A percentile compares a stretch with the other conserved stretches of the same genome.
These are phyloP conservation scores for Forbesichthys papilliferus DNA, from an alignment of 2,113 vertebrate species.

Conservation along the genomic window DNA sequence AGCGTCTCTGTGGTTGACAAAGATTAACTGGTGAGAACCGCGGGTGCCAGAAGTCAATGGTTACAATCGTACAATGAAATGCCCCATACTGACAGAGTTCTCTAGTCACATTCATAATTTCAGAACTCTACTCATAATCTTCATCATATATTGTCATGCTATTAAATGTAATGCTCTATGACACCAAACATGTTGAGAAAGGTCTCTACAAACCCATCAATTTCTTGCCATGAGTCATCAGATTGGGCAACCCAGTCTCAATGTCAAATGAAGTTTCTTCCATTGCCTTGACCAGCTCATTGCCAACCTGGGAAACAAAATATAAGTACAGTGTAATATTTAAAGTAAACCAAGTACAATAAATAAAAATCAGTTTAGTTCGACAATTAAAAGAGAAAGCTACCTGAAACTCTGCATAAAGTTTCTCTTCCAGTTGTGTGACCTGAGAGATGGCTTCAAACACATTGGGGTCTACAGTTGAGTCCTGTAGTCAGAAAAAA, in stretches of 20 bases:
- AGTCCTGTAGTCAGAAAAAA: slow-evolving; percentile 57
- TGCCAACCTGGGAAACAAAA: slow-evolving; percentile 40
- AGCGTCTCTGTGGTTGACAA: slow-evolving; percentile 35
- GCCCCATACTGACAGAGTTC: too few relatives aligned
- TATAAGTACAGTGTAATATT: not conserved
- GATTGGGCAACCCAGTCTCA: slow-evolving; percentile 38
- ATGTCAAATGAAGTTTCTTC: slow-evolving; percentile 58
- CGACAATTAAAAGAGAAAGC: not conserved
- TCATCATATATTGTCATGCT: too few relatives aligned
- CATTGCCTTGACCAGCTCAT: slow-evolving; percentile 54
- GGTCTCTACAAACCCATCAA: slow-evolving; percentile 57
- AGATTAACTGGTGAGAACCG: not conserved
- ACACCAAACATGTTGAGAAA: not conserved
- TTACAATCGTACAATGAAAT: too few relatives aligned
- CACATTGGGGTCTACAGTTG: slow-evolving; percentile 34
- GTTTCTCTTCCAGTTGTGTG: slow-evolving; percentile 63
- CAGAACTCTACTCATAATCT: too few relatives aligned
- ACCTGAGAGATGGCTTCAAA: slow-evolving; percentile 68
- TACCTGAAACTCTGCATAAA: slow-evolving; percentile 68
- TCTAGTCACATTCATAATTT: too few relatives aligned
- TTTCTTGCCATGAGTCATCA: slow-evolving; percentile 43
- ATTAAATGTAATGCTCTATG: too few relatives aligned
- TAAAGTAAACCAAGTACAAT: not conserved
- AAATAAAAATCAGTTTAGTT: not conserved
- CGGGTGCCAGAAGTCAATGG: not conserved